Evolutionary conservation across 92 coral and sea anemone species (phyloP), one percentile per base, ranked within the genome.

Genomic region (Palythoa grandis): DNA sequence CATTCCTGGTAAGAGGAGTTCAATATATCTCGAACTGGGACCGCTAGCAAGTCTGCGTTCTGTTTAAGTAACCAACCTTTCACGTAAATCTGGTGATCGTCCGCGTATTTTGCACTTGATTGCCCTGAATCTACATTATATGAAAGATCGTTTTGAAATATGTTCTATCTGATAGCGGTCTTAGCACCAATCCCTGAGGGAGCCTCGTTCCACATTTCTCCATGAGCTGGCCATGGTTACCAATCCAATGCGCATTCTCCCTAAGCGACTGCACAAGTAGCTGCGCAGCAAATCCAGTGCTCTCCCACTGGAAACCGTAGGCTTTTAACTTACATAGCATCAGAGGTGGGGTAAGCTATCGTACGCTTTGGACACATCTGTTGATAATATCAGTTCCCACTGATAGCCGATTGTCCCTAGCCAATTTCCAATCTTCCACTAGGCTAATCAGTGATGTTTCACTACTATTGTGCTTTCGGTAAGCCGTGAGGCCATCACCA

Each of bases 341-440:
- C 66, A 75, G 78, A 22, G 86, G 85, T 50, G 88, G 88, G 66
- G 83, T 16, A 90, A 72, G 15, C 82, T 70, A 69, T 89, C 87
- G 20, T 77, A 89, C 12, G 91, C 88, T 54, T 89, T 89, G 70
- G 85, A 76, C 88, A 89, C 84, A 37, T 89, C 92, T n/a, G 89
- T 85, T 17, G 92, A 89, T 78, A 89, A 58, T 54, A 86, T 89
- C 38, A n/a, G n/a, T n/a, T n/a, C 74, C 70, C 39, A 89, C 89
- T 23, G 54, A 48, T 20, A 63, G 86, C 61, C 66, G 70, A 39
- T 86, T 86, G 87, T 89, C 89, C 52, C 63, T 71, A 15, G 82
- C 92, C 19, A 54, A 23, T 78, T 86, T 89, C 92, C 89, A 89
- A 24, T 78, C 85, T 22, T 85, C 92, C 12, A 85, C 72, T 37